A percentile compares a stretch with the other conserved stretches of the same genome.
Conservation (phyloP, 2,113 vertebrate genomes). For the Leptobrachium leishanense region DNA sequence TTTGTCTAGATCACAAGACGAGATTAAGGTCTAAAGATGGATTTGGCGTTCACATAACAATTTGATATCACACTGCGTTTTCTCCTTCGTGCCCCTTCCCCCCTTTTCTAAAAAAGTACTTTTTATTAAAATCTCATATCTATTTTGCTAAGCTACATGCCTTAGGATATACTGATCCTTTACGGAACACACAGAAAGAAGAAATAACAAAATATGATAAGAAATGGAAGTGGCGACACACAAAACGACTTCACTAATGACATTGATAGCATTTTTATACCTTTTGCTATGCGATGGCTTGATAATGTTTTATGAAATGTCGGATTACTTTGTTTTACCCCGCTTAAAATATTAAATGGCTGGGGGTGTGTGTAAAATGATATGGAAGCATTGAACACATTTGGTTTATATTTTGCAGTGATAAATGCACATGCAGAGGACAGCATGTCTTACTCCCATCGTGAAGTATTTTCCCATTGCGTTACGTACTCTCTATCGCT, state of each 20-base stretch:
- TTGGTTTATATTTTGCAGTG: conserved; percentile 72
- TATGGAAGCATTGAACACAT: conserved; percentile 66
- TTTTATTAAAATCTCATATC: conserved; percentile 56
- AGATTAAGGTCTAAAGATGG: conserved; percentile 77
- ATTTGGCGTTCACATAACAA: conserved; percentile 78
- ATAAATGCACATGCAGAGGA: conserved; percentile 72
- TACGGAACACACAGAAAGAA: conserved; percentile 69
- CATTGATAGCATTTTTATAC: conserved; percentile 56
- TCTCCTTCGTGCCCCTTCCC: conserved; percentile 49
- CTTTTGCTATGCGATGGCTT: neutral
- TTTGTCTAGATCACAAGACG: conserved; percentile 72
- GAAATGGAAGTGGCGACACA: conserved; percentile 64
- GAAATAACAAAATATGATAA: conserved; percentile 59
- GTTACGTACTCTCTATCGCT: neutral
- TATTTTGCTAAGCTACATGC: conserved; percentile 77
- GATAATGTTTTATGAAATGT: neutral
- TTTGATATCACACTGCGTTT: conserved; percentile 73
- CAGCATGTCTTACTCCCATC: conserved; percentile 35
- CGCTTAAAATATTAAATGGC: conserved; percentile 46
- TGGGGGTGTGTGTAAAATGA: conserved; percentile 34
- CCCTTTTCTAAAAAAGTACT: conserved; percentile 61
- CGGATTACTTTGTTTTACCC: conserved; percentile 39
- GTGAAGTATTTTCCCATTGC: neutral
- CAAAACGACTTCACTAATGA: conserved; percentile 65
- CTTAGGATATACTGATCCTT: conserved; percentile 67